Base-by-base conservation (phyloP, 2,797 vertebrate genomes). In the Eupleurogrammus muticus region DNA sequence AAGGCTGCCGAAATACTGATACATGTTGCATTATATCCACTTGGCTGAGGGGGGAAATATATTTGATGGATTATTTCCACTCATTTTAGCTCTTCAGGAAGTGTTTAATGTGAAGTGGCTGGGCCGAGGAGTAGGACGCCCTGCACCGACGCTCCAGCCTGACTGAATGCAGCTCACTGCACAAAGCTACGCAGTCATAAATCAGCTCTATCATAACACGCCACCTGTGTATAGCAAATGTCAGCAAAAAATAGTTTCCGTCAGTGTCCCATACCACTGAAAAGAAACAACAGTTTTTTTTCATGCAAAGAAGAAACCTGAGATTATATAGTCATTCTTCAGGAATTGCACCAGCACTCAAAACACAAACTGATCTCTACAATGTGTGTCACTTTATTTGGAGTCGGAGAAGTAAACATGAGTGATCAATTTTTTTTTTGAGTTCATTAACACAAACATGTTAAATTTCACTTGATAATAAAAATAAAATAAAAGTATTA, bases 61-160 rank as follows among this genome's bases (percentile, higher is more conserved):
- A 38, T 81, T 73, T 87, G 84, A 89, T 80, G 76, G 82, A 86
- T 81, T 69, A 81, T 87, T 90, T 90, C 80, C 88, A 90, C 63
- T 79, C 35, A 40, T 74, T 87, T 73, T 50, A 63, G 63, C 54
- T 77, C 68, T 68, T 86, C 82, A 79, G 82, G 79, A 90, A 88
- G 75, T 46, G 21, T 83, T 89, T 78, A 82, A 78, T 81, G 79
- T 79, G 84, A 83, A 88, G 80, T 79, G 83, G 65, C 61, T 49
- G 62, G 38, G 42, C 55, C 47, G 71, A 50, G 76, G 68, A 80
- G 77, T 84, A 68, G 59, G 76, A 67, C 71, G 63, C 67, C 69
- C 67, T 63, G 73, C 56, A 1, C 58, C 7, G 54, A 76, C 73
- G 68, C 74, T 75, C 71, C 53, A 88, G 72, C 36, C 66, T 36